phyloP scores from a whole-genome alignment of 2,113 vertebrate genomes.

The Pygoscelis adeliae region DNA sequence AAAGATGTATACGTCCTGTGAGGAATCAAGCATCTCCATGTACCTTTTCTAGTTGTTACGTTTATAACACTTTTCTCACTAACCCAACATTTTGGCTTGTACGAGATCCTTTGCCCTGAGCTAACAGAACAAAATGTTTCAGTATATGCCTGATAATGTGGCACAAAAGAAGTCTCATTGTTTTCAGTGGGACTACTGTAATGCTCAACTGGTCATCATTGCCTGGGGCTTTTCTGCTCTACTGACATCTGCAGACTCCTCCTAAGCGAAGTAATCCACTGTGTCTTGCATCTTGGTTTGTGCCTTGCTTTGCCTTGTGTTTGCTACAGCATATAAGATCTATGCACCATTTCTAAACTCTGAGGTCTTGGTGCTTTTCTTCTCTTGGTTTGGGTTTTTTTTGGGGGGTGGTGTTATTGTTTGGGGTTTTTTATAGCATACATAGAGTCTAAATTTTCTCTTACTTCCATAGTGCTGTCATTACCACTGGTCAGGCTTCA shows the following conservation, averaged over 20 bases:
- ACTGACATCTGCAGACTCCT: not conserved
- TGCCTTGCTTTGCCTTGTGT: not conserved
- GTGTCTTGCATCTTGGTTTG: not conserved
- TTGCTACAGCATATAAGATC: not conserved
- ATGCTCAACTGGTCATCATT: not conserved
- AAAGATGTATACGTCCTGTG: not conserved
- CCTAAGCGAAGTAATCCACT: not conserved
- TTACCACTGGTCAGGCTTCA: not conserved
- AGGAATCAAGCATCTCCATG: not conserved
- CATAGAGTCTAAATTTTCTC: not conserved
- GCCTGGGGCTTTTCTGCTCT: not conserved
- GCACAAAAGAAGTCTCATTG: not conserved
- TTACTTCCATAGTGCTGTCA: not conserved
- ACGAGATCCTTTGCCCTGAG: not conserved
- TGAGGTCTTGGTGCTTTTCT: not conserved
- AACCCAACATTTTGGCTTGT: not conserved
- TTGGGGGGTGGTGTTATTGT: rapidly evolving
- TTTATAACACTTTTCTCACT: not conserved
- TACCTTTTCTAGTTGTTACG: not conserved
- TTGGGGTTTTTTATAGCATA: not conserved
- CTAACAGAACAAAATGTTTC: not conserved
- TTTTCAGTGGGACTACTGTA: not conserved
- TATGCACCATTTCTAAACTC: not conserved
- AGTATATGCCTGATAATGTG: not conserved
- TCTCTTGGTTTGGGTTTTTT: not conserved